Percentiles rank a stretch among this genome's conserved stretches.
phyloP scores from a whole-genome alignment of 2,113 vertebrate species.

The Cyprinodon tularosa region DNA sequence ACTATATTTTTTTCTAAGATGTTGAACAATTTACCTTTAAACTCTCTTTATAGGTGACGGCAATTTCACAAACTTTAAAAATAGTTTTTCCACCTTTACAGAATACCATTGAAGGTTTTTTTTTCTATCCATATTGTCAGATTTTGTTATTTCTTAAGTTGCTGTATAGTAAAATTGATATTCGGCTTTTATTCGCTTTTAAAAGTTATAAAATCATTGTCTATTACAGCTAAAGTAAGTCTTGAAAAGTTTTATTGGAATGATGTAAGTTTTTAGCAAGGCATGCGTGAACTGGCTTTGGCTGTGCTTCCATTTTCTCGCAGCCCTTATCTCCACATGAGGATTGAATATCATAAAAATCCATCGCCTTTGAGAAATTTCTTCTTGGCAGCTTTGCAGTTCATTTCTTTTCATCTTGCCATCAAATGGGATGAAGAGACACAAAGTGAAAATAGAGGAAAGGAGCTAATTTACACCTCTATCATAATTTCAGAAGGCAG shows the following conservation, averaged over 20 bases:
- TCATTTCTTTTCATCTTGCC: conserved; percentile 57
- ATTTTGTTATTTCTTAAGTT: background rate
- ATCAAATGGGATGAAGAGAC: conserved; percentile 41
- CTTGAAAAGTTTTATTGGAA: conserved; percentile 35
- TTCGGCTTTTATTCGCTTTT: background rate
- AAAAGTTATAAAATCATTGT: background rate
- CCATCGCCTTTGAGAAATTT: conserved; percentile 54
- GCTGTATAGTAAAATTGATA: background rate
- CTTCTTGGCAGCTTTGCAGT: conserved; percentile 38
- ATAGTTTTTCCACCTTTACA: background rate
- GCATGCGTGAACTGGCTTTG: conserved; percentile 18
- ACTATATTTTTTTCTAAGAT: background rate
- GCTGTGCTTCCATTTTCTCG: conserved; percentile 40
- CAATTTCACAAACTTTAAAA: background rate
- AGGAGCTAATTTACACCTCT: conserved; percentile 27
- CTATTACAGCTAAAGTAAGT: conserved; percentile 3
- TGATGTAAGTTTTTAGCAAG: conserved; percentile 33
- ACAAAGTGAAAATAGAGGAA: conserved; percentile 25
- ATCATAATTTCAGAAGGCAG: conserved; percentile 30
- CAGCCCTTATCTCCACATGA: conserved; percentile 44
- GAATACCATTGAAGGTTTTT: background rate
- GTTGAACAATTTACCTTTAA: background rate
- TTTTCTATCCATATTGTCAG: background rate
- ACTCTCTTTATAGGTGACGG: background rate
- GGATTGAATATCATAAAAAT: conserved; percentile 61